These are phyloP conservation scores for Hipparchia sbordonii DNA, from an alignment of 2,888 invertebrate genomes.

Conservation along the genomic window DNA sequence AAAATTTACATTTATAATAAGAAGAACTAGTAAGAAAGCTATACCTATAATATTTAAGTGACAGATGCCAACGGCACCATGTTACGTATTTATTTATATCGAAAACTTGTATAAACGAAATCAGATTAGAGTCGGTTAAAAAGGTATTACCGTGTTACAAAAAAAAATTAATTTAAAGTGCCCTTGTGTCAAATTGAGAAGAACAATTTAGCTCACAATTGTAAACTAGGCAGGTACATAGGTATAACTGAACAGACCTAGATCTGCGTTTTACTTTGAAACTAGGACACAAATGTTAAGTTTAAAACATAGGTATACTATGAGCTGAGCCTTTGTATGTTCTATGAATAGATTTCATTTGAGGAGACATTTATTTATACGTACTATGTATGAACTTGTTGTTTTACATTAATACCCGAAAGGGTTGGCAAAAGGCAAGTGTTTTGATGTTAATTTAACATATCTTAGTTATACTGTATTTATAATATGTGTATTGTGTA, in stretches of 20 bases:
- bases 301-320: neutral
- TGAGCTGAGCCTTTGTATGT: neutral
- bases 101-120: no score
- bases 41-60: no score
- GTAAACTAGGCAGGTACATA: neutral
- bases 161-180: neutral
- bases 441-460: no score
- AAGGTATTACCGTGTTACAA: neutral
- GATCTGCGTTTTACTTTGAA: slow-evolving; percentile 2
- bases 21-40: slow-evolving; percentile 2
- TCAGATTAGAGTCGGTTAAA: no score
- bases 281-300: slow-evolving; percentile 12
- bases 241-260: neutral
- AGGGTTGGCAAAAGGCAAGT: neutral
- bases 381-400: neutral
- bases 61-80: no score
- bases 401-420: neutral
- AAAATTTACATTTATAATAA: slow-evolving; percentile 7
- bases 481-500: no score
- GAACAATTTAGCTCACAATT: neutral
- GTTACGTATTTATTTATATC: no score
- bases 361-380: slow-evolving; percentile 16
- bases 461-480: no score
- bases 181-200: neutral
- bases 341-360: slow-evolving; percentile 12